Percentiles rank a stretch among this genome's conserved stretches.
phyloP scores from a whole-genome alignment of 2,797 vertebrate genomes.

The Limosa lapponica region DNA sequence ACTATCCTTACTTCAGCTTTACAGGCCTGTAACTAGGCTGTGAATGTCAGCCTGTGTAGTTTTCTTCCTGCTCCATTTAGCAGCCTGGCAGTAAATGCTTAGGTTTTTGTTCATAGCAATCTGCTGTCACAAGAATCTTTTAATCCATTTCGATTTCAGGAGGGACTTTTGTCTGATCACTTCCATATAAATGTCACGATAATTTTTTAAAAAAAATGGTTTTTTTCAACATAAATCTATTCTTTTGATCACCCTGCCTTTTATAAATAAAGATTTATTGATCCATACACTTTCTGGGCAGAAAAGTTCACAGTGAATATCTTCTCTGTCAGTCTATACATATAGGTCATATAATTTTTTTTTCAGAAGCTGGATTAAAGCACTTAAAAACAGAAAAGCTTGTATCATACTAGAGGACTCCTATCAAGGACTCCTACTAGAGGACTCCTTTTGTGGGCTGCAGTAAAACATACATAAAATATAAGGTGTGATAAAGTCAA shows the following conservation, averaged over 20 bases:
- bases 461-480: slow-evolving; percentile 19
- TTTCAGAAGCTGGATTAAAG: neutral
- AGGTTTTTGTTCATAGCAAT: neutral
- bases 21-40: neutral
- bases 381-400: neutral
- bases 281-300: neutral
- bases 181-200: neutral
- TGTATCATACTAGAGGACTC: neutral
- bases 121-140: slow-evolving; percentile 11
- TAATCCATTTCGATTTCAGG: neutral
- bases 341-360: neutral
- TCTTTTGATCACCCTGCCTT: neutral
- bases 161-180: neutral
- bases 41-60: neutral
- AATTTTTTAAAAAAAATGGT: neutral
- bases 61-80: neutral
- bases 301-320: neutral
- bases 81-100: neutral
- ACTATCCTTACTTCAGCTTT: neutral
- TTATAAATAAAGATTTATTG: slow-evolving; percentile 6
- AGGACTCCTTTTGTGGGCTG: neutral
- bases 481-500: slow-evolving; percentile 5
- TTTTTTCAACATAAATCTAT: neutral
- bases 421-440: neutral
- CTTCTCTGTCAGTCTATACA: neutral